phyloP scores from a whole-genome alignment of 2,797 vertebrate species.

The Coranthus polyacanthus region DNA sequence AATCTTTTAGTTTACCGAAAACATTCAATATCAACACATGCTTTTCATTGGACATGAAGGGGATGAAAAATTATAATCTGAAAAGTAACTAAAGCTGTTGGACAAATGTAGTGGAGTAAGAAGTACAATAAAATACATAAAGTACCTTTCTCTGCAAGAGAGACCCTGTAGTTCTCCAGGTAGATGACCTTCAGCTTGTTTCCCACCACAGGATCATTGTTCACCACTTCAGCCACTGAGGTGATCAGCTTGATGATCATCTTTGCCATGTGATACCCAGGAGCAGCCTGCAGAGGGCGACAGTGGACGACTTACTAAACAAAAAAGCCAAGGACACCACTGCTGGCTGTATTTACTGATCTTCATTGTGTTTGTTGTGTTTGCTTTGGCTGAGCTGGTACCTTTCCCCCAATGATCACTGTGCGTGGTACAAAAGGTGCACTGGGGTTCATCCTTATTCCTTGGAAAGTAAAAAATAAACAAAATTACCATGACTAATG shows the following conservation, averaged over 20 bases:
- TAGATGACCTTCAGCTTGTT: constrained; percentile 94
- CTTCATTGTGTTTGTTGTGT: accelerated
- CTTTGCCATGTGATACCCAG: constrained; percentile 98
- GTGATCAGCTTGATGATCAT: constrained; percentile 97
- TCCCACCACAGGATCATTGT: constrained; percentile 91
- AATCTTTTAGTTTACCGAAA: no score
- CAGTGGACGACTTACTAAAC: constrained; percentile 8
- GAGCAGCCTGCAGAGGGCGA: constrained; percentile 89
- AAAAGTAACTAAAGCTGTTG: no score
- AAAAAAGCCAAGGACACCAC: not conserved
- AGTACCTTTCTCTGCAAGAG: constrained; percentile 97
- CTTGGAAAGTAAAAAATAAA: constrained; percentile 75
- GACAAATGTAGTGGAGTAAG: no score
- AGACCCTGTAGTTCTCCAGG: constrained; percentile 97
- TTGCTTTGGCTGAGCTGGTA: constrained; percentile 47
- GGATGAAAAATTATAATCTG: not conserved
- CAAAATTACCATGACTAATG: not conserved
- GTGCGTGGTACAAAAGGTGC: constrained; percentile 92
- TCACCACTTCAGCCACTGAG: constrained; percentile 91
- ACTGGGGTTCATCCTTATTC: constrained; percentile 89
- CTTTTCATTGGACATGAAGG: no score
- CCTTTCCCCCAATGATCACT: constrained; percentile 97
- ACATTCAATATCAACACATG: no score
- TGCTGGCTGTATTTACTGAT: not conserved
- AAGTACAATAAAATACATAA: no score